Evolutionary conservation across 2,797 vertebrate genomes (phyloP).

Genomic region (Bucorvus abyssinicus): DNA sequence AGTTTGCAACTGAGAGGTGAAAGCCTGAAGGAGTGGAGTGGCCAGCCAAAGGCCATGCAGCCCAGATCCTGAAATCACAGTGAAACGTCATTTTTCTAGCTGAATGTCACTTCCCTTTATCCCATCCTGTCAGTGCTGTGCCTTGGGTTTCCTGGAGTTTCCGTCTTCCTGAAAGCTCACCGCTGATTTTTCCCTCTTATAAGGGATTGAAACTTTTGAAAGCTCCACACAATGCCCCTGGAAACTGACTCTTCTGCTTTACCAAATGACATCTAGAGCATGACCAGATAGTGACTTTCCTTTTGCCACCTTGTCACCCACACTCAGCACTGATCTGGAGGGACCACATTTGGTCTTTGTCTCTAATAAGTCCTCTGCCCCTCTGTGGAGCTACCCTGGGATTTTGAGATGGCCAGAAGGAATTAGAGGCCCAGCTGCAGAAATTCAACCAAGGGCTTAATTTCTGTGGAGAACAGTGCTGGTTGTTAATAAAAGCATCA

Average conservation of each 20-base stretch:
- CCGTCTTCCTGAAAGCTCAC: neutral
- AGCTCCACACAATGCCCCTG: neutral
- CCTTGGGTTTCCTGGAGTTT: neutral
- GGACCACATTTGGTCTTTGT: neutral
- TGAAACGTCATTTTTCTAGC: neutral
- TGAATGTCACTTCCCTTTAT: neutral
- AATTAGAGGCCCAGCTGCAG: neutral
- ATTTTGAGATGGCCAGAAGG: neutral
- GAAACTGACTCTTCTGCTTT: neutral
- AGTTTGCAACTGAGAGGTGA: neutral
- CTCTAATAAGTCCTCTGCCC: neutral
- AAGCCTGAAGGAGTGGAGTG: neutral
- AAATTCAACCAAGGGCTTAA: neutral
- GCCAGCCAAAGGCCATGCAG: neutral
- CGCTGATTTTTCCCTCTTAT: neutral
- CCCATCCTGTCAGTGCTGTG: neutral
- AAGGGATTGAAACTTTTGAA: neutral
- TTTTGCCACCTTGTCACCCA: neutral
- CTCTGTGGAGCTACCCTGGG: neutral
- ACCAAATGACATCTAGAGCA: neutral
- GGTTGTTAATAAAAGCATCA: slow-evolving; percentile 13
- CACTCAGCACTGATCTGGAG: neutral
- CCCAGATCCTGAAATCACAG: neutral
- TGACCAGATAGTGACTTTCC: neutral
- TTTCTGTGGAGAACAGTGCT: neutral